phyloP scores from a whole-genome alignment of 2,888 invertebrate genomes.

The Digitonthophagus gazella region DNA sequence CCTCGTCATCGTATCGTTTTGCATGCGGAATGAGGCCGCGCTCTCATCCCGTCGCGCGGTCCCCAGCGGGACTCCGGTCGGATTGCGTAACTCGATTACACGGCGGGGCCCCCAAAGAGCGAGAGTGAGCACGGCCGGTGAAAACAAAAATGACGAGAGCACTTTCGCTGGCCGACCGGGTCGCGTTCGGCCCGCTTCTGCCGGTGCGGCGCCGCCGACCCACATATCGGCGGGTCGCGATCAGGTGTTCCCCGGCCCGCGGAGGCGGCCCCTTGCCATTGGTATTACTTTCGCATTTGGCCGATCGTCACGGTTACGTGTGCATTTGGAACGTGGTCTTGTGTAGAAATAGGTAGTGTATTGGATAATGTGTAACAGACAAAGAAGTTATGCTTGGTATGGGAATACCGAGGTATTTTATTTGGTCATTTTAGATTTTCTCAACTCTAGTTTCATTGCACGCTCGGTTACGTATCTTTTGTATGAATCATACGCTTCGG shows the following conservation, averaged over 20 bases:
- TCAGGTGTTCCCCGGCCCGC: neutral
- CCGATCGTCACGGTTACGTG: slow-evolving; percentile 1
- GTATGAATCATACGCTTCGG: neutral
- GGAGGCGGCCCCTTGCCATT: slow-evolving; percentile 10
- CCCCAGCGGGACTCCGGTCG: neutral
- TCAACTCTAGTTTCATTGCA: too few species aligned
- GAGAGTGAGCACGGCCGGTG: neutral
- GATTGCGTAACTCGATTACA: neutral
- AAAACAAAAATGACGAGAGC: neutral
- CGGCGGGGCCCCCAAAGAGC: neutral
- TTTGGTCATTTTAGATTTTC: neutral
- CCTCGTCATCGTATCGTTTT: neutral
- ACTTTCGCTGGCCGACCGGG: neutral
- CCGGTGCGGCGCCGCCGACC: neutral
- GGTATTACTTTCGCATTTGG: slow-evolving; percentile 14
- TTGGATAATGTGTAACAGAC: neutral
- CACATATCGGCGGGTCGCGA: neutral
- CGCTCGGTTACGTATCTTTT: neutral
- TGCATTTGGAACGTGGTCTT: neutral
- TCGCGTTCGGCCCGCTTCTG: neutral
- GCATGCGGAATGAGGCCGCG: neutral
- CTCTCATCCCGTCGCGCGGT: neutral
- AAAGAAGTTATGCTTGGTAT: neutral
- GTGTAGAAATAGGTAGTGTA: neutral
- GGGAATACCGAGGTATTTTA: neutral